Percentiles rank a stretch among this genome's conserved stretches.
Conservation (phyloP, 2,888 invertebrate genomes). For the Drosophila merina region DNA sequence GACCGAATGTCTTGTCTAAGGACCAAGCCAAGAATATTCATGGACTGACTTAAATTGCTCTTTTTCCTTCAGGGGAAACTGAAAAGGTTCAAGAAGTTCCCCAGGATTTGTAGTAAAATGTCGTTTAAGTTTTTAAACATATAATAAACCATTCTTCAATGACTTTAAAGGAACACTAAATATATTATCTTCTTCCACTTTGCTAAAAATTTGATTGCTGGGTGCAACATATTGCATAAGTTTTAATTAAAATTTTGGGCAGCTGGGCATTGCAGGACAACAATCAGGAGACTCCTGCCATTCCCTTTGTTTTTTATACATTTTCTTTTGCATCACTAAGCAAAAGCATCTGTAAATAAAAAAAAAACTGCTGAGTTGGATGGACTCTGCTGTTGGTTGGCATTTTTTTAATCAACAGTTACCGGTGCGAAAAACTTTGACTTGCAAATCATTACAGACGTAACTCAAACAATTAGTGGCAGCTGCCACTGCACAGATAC, state of each 20-base stretch:
- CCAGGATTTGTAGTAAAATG: neutral
- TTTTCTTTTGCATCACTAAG: slow-evolving; percentile 42
- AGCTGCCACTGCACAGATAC: slow-evolving; percentile 57
- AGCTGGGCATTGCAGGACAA: slow-evolving; percentile 32
- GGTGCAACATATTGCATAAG: slow-evolving; percentile 63
- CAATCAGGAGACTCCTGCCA: slow-evolving; percentile 37
- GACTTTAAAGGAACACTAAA: neutral
- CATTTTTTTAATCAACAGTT: slow-evolving; percentile 69
- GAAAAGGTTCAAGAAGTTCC: neutral
- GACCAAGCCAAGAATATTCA: slow-evolving; percentile 46
- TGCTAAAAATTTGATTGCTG: neutral
- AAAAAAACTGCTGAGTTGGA: slow-evolving; percentile 14
- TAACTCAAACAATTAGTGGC: slow-evolving; percentile 78
- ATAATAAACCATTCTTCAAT: no score
- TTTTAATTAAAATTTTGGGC: slow-evolving; percentile 82
- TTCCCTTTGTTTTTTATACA: slow-evolving; percentile 21
- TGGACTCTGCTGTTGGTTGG: slow-evolving; percentile 14
- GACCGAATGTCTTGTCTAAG: neutral
- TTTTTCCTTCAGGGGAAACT: neutral
- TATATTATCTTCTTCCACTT: neutral
- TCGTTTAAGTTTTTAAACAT: neutral
- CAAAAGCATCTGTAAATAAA: slow-evolving; percentile 33
- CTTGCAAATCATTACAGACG: slow-evolving; percentile 78
- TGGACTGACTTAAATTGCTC: slow-evolving; percentile 40
- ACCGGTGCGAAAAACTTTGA: slow-evolving; percentile 63